These are phyloP conservation scores for Melanotaenia parkinsoni DNA, from an alignment of 2,797 vertebrate species.

Conservation along the genomic window DNA sequence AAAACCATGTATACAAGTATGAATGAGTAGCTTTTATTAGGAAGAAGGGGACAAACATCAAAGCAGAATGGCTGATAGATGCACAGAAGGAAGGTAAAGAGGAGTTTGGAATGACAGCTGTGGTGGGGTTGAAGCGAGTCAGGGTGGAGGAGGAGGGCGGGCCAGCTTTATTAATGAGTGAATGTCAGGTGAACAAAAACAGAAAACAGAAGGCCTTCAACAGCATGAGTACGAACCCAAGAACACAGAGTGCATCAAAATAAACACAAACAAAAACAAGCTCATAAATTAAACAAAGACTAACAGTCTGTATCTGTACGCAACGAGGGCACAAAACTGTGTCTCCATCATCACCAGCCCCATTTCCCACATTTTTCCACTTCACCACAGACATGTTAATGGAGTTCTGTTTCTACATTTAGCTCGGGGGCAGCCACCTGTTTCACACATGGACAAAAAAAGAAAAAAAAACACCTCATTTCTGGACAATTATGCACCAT, in stretches of 20 bases:
- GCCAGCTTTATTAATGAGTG: conserved; percentile 60
- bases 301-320: too few species aligned
- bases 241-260: conserved; percentile 12
- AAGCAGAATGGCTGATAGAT: conserved; percentile 28
- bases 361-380: conserved; percentile 37
- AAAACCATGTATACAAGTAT: too few species aligned
- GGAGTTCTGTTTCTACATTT: conserved; percentile 56
- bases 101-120: conserved; percentile 12
- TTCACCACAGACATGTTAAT: conserved; percentile 56
- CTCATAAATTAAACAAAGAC: neutral
- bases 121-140: conserved; percentile 23
- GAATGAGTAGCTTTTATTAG: neutral
- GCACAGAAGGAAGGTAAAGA: neutral
- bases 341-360: conserved; percentile 24
- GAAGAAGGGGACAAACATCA: conserved; percentile 24
- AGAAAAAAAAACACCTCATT: conserved; percentile 26
- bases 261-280: neutral
- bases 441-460: conserved; percentile 48
- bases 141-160: conserved; percentile 25
- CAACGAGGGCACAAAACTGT: neutral
- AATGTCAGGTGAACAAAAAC: conserved; percentile 66
- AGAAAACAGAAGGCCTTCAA: conserved; percentile 32
- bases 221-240: conserved; percentile 46
- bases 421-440: conserved; percentile 68
- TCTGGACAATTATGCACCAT: conserved; percentile 32